Evolutionary conservation across 1,140 invertebrate species (phyloP), one percentile per base, ranked within the genome.

Genomic region (Wasmannia auropunctata): DNA sequence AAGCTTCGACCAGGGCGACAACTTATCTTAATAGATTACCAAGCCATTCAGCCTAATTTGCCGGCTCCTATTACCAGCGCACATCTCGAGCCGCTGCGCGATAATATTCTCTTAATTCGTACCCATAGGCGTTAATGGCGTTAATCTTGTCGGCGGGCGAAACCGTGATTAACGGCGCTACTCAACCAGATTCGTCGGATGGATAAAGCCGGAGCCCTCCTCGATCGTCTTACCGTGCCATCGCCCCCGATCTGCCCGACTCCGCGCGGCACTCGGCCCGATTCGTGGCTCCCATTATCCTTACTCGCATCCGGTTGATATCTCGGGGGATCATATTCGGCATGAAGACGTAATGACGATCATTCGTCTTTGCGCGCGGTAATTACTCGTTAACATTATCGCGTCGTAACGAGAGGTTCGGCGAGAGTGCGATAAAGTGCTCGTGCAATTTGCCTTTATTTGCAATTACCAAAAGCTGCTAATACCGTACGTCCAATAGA

Each of bases 1-100:
- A 58, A 75, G 34, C 31, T 72, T 46, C 69, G 19, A 46, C 34
- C 70, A 76, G 46, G 58, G 72, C 40, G 65, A 86, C 69, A 62
- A 88, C 34, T 91, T 91, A 91, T 91, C 90, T 91, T 87, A 91
- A 91, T 89, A 89, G 89, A 91, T 91, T 91, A 76, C 56, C 56
- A 28, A 65, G 40, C 70, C 56, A 51, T 86, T 88, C 65, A 72
- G 62, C 60, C 58, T 81, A 88, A 91, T 88, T 88, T 90, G 81
- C 86, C 49, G 72, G 54, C 16, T 88, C 74, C 63, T 91, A 88
- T 87, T 88, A 83, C 51, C 43, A 37, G 31, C 37, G 43, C 60
- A 31, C 69, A 67, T 65, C 28, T 43, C 34, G 25, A 56, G n/a
- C 62, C 14, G 46, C 19, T 58, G 37, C 51, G 69, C 58, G 87